These are phyloP conservation scores for Malacosoma neustria DNA, from an alignment of 2,888 invertebrate species.

Conservation along the genomic window DNA sequence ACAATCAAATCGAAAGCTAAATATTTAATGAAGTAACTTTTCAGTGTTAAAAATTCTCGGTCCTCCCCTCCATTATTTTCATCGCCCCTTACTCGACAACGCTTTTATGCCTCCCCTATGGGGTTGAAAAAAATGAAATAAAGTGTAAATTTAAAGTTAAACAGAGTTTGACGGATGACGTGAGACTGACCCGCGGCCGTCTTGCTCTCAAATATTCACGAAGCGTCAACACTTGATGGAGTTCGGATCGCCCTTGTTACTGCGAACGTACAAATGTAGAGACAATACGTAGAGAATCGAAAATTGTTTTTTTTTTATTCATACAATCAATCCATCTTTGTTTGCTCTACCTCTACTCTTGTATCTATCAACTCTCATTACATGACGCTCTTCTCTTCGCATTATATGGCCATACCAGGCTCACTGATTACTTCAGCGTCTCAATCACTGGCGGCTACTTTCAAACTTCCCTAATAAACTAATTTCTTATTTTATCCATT, in stretches of 20 bases:
- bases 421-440: too few relatives aligned
- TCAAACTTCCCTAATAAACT: too few relatives aligned
- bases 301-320: too few relatives aligned
- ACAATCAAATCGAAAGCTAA: slow-evolving; percentile 35
- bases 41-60: slow-evolving; percentile 50
- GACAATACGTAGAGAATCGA: too few relatives aligned
- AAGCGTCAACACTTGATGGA: slow-evolving; percentile 39
- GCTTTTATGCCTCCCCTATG: slow-evolving; percentile 55
- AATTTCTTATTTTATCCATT: too few relatives aligned
- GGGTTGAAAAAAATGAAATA: slow-evolving; percentile 48
- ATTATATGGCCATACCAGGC: too few relatives aligned
- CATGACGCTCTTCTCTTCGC: too few relatives aligned
- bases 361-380: too few relatives aligned
- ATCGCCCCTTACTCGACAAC: slow-evolving; percentile 51
- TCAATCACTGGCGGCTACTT: too few relatives aligned
- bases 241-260: slow-evolving; percentile 22
- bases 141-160: slow-evolving; percentile 65
- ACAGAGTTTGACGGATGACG: slow-evolving; percentile 68
- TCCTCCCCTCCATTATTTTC: slow-evolving; percentile 44
- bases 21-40: slow-evolving; percentile 57
- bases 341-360: too few relatives aligned
- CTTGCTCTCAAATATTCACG: slow-evolving; percentile 61
- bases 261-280: too few relatives aligned
- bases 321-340: too few relatives aligned
- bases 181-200: slow-evolving; percentile 47